Conservation (phyloP, 2,888 invertebrate genomes). For the Dusona sp. region DNA sequence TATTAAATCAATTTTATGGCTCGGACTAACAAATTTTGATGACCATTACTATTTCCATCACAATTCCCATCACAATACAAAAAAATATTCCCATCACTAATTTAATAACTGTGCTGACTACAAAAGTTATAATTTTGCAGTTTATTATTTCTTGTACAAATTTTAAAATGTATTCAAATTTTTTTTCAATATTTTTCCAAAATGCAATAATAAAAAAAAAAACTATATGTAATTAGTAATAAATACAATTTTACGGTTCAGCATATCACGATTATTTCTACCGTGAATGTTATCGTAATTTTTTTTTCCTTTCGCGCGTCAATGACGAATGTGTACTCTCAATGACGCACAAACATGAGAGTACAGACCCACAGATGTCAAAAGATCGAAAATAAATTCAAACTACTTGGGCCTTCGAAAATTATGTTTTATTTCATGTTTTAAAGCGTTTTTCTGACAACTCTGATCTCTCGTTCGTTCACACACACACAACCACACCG, state of each 20-base stretch:
- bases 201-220: not conserved
- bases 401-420: constrained; percentile 77
- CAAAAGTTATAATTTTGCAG: no score
- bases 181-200: not conserved
- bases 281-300: not conserved
- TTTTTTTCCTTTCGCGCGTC: not conserved
- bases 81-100: no score
- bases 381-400: constrained; percentile 64
- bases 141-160: no score
- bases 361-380: constrained; percentile 32
- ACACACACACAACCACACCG: no score
- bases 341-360: not conserved
- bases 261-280: not conserved
- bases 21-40: not conserved
- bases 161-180: no score
- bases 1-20: not conserved
- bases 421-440: constrained; percentile 77
- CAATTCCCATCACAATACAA: no score
- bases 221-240: not conserved
- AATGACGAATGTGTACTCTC: constrained; percentile 9
- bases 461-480: constrained; percentile 76
- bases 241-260: not conserved
- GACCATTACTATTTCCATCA: no score
- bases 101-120: no score
- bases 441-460: constrained; percentile 74